Percentiles rank a stretch among this genome's conserved stretches.
Evolutionary conservation across 1,140 invertebrate genomes (phyloP).

Genomic region (Xylocopa sonorina): DNA sequence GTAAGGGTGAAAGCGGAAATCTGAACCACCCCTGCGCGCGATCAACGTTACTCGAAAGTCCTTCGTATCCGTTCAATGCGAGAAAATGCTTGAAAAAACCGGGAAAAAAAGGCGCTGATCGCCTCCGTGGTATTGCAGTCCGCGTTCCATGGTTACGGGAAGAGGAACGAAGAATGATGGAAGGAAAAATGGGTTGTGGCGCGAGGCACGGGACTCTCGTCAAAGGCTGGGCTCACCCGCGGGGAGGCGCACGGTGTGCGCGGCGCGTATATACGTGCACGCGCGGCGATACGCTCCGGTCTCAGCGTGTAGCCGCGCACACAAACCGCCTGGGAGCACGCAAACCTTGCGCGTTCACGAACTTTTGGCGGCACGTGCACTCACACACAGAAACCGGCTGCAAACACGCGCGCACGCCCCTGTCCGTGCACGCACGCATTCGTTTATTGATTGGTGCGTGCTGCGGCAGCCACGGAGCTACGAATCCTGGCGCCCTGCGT

Average conservation of each 20-base stretch:
- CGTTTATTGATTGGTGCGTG: constrained; percentile 68
- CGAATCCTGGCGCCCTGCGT: constrained; percentile 45
- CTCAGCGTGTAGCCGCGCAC: constrained; percentile 27
- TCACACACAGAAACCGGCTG: constrained; percentile 51
- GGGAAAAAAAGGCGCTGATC: too few relatives aligned
- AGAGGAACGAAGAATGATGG: not conserved
- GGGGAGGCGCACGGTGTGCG: constrained; percentile 14
- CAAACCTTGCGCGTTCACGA: constrained; percentile 58
- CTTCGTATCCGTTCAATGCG: too few relatives aligned
- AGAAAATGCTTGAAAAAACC: too few relatives aligned
- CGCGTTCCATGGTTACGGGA: too few relatives aligned
- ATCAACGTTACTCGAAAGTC: too few relatives aligned
- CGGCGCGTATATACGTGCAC: constrained; percentile 25
- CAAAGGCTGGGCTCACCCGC: constrained; percentile 1
- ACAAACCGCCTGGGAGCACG: constrained; percentile 43
- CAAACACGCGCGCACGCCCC: constrained; percentile 38
- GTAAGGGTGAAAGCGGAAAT: too few relatives aligned
- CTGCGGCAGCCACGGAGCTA: constrained; percentile 55
- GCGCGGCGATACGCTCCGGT: constrained; percentile 44
- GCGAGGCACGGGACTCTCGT: constrained; percentile 37
- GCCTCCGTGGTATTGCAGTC: not conserved
- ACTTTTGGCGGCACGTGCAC: constrained; percentile 72
- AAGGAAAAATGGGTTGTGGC: constrained; percentile 24
- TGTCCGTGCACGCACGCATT: constrained; percentile 64
- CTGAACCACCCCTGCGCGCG: too few relatives aligned